A percentile compares a stretch with the other conserved stretches of the same genome.
Conservation (phyloP, 64 coral and sea anemone genomes). For the Montipora efflorescens region DNA sequence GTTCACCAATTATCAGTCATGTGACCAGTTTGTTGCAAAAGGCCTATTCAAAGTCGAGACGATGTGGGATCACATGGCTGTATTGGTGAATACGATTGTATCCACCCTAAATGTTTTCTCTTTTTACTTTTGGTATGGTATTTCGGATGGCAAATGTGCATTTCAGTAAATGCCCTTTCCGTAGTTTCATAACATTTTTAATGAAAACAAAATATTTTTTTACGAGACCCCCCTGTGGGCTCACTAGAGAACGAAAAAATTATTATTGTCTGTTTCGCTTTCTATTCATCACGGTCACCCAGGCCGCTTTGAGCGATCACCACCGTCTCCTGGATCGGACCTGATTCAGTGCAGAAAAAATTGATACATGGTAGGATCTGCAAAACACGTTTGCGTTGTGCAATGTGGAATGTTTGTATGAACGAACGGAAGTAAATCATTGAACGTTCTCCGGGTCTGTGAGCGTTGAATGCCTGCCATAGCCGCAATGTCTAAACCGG, state of each 20-base stretch:
- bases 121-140: too few relatives aligned
- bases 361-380: constrained; percentile 47
- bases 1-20: too few relatives aligned
- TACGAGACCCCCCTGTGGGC: background rate
- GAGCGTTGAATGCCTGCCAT: background rate
- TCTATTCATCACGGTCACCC: constrained; percentile 4
- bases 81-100: too few relatives aligned
- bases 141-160: too few relatives aligned
- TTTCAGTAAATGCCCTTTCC: too few relatives aligned
- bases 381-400: constrained; percentile 25
- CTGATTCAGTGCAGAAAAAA: constrained; percentile 2
- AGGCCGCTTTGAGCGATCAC: constrained; percentile 24
- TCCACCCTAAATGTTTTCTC: too few relatives aligned
- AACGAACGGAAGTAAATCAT: constrained; percentile 8
- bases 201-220: too few relatives aligned
- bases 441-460: background rate
- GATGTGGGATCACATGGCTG: too few relatives aligned
- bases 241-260: background rate
- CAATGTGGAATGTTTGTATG: constrained; percentile 44
- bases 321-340: constrained; percentile 4
- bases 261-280: constrained; percentile 48
- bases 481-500: constrained; percentile 33
- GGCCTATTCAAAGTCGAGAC: too few relatives aligned
- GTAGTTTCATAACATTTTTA: too few relatives aligned
- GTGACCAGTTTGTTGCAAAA: too few relatives aligned